phyloP scores from a whole-genome alignment of 1,140 invertebrate species.

The Drosophila willistoni region DNA sequence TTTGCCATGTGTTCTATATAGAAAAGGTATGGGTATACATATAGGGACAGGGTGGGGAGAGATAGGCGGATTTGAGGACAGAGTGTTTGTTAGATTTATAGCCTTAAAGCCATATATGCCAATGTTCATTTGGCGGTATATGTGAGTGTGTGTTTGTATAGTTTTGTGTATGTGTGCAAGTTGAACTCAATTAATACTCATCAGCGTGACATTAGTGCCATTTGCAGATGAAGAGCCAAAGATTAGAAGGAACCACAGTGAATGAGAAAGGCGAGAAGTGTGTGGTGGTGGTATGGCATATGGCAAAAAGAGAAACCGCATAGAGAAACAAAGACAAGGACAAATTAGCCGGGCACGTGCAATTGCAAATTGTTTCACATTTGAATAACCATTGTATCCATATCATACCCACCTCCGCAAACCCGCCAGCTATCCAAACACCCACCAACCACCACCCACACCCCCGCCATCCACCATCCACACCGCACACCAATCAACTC shows the following conservation, averaged over 20 bases:
- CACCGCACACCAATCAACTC: conserved; percentile 45
- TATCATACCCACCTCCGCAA: not conserved
- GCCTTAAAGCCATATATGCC: conserved; percentile 45
- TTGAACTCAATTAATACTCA: conserved; percentile 79
- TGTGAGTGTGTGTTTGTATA: conserved; percentile 1
- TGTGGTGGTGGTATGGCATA: not conserved
- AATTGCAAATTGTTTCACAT: conserved; percentile 50
- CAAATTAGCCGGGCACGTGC: conserved; percentile 64
- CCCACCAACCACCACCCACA: not conserved
- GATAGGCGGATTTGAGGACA: conserved; percentile 7
- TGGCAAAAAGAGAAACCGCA: conserved; percentile 11
- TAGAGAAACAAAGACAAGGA: conserved; percentile 49
- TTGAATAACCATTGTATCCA: not conserved
- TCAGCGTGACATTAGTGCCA: conserved; percentile 79
- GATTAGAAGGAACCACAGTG: conserved; percentile 27
- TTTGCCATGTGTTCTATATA: conserved; percentile 38
- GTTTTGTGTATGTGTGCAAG: conserved; percentile 36
- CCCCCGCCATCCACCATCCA: conserved; percentile 24
- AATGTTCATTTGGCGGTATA: conserved; percentile 13
- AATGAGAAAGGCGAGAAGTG: conserved; percentile 11
- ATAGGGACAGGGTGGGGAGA: not conserved
- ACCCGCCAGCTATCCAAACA: too few species aligned
- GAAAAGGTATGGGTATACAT: not conserved
- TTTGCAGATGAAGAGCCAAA: conserved; percentile 48
- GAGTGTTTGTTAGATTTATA: conserved; percentile 71